These are phyloP conservation scores for Phalacrocorax carbo DNA, from an alignment of 2,113 vertebrate genomes.

Conservation along the genomic window DNA sequence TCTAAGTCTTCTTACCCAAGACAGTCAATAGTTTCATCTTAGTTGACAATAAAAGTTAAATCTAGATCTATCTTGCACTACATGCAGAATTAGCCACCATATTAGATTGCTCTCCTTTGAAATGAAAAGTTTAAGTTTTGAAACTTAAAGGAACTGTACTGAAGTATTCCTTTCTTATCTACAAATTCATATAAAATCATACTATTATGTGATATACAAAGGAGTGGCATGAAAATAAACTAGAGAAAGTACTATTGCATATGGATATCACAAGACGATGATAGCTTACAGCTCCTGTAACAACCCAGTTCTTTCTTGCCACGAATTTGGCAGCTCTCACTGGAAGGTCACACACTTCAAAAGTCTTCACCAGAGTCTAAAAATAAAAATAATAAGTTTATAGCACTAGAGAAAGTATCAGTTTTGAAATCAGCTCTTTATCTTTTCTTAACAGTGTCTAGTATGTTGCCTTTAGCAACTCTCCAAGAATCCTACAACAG, in stretches of 20 bases:
- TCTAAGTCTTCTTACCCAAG: neutral
- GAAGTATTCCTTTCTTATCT: neutral
- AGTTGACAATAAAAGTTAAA: neutral
- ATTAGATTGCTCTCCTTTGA: neutral
- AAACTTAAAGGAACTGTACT: neutral
- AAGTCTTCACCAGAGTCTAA: slow-evolving; percentile 97
- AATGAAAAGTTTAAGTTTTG: neutral
- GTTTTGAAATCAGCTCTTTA: neutral
- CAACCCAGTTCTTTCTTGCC: slow-evolving; percentile 98
- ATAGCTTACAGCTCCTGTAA: slow-evolving; percentile 93
- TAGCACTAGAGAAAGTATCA: neutral
- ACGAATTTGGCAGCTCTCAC: slow-evolving; percentile 99
- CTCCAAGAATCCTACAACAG: neutral
- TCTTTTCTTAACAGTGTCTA: neutral
- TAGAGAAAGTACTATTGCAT: neutral
- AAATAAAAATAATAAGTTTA: neutral
- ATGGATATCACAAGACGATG: neutral
- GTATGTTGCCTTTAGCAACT: neutral
- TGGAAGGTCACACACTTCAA: slow-evolving; percentile 97
- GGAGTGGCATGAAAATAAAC: neutral
- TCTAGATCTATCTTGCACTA: neutral
- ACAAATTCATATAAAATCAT: neutral
- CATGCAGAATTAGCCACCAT: neutral
- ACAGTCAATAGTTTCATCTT: neutral
- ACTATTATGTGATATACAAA: neutral